Evolutionary conservation across 2,797 vertebrate species (phyloP), one percentile per base, ranked within the genome.

Genomic region (Paedocypris micromegethes): DNA sequence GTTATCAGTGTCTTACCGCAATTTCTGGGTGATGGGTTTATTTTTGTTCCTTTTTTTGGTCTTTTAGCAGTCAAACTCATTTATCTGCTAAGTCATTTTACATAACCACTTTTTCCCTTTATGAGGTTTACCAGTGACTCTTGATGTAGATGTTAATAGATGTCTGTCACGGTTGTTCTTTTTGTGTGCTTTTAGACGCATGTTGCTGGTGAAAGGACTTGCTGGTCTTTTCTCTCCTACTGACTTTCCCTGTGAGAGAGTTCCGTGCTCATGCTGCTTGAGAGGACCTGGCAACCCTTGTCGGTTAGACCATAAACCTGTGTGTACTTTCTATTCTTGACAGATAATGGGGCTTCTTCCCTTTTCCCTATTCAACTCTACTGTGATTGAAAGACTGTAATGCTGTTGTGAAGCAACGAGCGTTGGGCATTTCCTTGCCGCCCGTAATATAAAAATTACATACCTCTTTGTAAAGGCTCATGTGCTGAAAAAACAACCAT

Each of bases 41-140:
- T 75, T 68, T 71, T 5, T 68, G 59, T 64, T 67, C 57, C 68
- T 77, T 65, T 72, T 64, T 76, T 72, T 23, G 23, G 23, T 23
- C 23, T 23, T 23, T 23, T 23, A 23, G 23, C 23, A 23, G 23
- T 23, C 23, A 23, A 23, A 23, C 23, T 23, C 1, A 23, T 23
- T 1, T 23, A 23, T 23, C 23, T 23, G 23, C 23, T 23, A 23
- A 23, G 23, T 23, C 23, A 23, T 23, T 23, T 23, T 23, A 23
- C 23, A 23, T 23, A 23, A 23, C 23, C 1, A 23, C 23, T 23
- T 23, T 23, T 23, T 23, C 23, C 1, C 23, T 23, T 23, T 23
- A 78, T 81, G 79, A 77, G 69, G 80, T 81, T 78, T 83, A 77
- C 78, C 82, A 79, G 79, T 78, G 75, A 82, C 76, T 77, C 78